Base-by-base conservation (phyloP, 1,140 invertebrate species). In the Camponotus pennsylvanicus region DNA sequence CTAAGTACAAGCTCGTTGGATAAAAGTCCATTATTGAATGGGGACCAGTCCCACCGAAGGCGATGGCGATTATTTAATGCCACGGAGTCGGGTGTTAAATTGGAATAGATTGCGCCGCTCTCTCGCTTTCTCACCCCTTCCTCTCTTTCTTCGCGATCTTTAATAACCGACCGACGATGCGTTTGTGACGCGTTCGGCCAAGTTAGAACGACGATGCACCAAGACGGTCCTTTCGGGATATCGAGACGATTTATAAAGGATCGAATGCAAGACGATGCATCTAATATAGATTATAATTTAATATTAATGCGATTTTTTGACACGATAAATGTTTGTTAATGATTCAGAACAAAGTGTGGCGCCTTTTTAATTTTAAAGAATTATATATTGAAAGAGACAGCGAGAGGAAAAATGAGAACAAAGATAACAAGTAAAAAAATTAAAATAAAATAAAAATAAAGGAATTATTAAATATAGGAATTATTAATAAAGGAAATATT, bases 21-120 rank as follows among this genome's bases (percentile, higher is more conserved):
- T 93, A 93, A 93, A 93, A 93, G 89, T 93, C 89, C 92, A 93
- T 93, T 93, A 93, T 93, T 93, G 91, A 93, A 93, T 92, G 89
- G 92, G 85, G 91, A 92, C 92, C 92, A 93, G 93, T 93, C 93
- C 85, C 92, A 91, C 86, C 89, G 92, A 93, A 91, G 90, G 92
- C 90, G 90, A 93, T 88, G 91, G 89, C 91, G 92, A 92, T 93
- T 93, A 93, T 93, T 93, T 93, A 93, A 93, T 93, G 92, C 92
- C 93, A 93, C 69, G 67, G 89, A 92, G 88, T 87, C 91, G 84
- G 91, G 92, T 93, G 92, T 93, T 93, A 93, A 93, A 93, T 93
- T 93, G 92, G 92, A 93, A 93, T 93, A 93, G 92, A 94, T 94
- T 93, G 92, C 49, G 49, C 79, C 86, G 59, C 75, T 52, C 84